A percentile compares a stretch with the other conserved stretches of the same genome.
phyloP scores from a whole-genome alignment of 2,797 vertebrate genomes.

The Amblyopsis hoosieri region DNA sequence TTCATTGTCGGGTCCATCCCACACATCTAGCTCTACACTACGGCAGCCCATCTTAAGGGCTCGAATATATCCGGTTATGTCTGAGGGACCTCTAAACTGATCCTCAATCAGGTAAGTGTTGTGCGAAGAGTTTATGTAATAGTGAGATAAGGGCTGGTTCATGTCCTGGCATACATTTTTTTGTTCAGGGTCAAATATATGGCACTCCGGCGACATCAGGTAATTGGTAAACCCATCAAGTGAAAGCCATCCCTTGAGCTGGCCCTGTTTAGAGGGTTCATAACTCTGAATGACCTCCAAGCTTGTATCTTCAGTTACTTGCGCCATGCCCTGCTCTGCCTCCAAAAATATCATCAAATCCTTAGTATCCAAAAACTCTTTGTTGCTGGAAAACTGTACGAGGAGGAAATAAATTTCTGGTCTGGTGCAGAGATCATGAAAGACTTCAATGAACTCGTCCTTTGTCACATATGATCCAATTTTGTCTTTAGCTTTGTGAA shows the following conservation, averaged over 20 bases:
- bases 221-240: constrained; percentile 98
- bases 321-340: constrained; percentile 96
- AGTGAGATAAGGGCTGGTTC: constrained; percentile 95
- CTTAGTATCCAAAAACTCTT: constrained; percentile 96
- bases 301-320: constrained; percentile 94
- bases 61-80: constrained; percentile 96
- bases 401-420: constrained; percentile 98
- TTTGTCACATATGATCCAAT: constrained; percentile 83
- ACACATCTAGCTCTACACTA: constrained; percentile 94
- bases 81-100: constrained; percentile 96
- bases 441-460: constrained; percentile 96
- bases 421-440: constrained; percentile 97
- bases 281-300: constrained; percentile 93
- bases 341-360: constrained; percentile 99
- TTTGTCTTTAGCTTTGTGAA: constrained; percentile 94
- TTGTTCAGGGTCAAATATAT: constrained; percentile 97
- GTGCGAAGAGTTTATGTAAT: constrained; percentile 97
- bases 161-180: constrained; percentile 97
- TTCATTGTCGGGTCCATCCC: constrained; percentile 95
- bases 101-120: constrained; percentile 99
- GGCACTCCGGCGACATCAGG: constrained; percentile 94
- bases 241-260: constrained; percentile 91
- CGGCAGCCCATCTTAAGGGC: constrained; percentile 98
- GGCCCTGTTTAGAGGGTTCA: constrained; percentile 93
- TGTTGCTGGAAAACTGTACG: constrained; percentile 99